Conservation (phyloP, 2,113 vertebrate species). For the Garra rufa region DNA sequence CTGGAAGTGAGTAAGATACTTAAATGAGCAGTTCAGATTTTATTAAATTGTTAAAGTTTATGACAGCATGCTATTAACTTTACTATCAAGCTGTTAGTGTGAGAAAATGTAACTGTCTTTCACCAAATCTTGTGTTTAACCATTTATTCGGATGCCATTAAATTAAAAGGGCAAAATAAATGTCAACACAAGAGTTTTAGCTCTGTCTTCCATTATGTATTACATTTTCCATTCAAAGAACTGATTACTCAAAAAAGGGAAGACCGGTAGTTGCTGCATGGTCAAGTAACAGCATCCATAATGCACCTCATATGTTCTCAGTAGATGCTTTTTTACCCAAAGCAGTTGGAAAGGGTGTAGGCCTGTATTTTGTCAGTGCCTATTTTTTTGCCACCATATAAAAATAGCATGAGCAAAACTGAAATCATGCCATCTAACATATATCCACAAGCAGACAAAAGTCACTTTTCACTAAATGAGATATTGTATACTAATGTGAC, state of each 20-base stretch:
- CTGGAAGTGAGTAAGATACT: background rate
- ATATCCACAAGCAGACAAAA: background rate
- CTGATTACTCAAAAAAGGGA: background rate
- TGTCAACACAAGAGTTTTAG: constrained; percentile 15
- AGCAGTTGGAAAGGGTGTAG: background rate
- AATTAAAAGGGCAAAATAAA: background rate
- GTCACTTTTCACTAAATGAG: background rate
- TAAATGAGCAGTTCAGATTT: constrained; percentile 11
- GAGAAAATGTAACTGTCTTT: background rate
- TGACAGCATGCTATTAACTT: constrained; percentile 1
- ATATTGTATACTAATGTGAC: background rate
- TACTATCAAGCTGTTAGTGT: background rate
- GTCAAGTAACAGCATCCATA: background rate
- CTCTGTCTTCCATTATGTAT: background rate
- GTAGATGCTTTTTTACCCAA: background rate
- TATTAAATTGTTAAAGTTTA: constrained; percentile 4
- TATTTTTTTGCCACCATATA: background rate
- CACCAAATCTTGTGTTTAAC: background rate
- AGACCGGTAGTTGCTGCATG: background rate
- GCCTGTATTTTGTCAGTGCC: background rate
- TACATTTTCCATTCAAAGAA: background rate
- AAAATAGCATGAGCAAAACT: background rate
- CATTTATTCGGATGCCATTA: constrained; percentile 5
- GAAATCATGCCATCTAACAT: background rate
- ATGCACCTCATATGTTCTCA: background rate